Percentiles rank a stretch among this genome's conserved stretches.
These are phyloP conservation scores for Lemur catta DNA, from an alignment of 2,797 vertebrate species.

Conservation along the genomic window DNA sequence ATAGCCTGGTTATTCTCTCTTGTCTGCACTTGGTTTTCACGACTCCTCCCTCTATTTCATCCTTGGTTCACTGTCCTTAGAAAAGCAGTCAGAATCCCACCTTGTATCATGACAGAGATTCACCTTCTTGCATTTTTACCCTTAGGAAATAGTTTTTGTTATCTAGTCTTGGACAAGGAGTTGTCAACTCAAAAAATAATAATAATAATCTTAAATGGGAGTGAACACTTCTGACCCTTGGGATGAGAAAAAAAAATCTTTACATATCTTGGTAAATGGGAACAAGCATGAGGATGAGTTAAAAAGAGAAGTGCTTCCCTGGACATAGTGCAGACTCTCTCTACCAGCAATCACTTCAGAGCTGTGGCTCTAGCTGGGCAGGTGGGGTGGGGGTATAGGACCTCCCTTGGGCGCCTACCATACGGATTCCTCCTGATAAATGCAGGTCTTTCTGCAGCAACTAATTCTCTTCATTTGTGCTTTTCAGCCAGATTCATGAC, in stretches of 20 bases:
- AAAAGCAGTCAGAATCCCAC: neutral
- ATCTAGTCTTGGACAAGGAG: neutral
- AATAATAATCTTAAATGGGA: neutral
- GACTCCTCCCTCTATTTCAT: neutral
- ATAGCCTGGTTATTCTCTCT: neutral
- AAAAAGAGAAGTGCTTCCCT: neutral
- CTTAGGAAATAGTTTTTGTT: slow-evolving; percentile 10
- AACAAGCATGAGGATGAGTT: neutral
- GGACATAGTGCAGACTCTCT: neutral
- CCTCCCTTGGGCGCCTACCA: neutral
- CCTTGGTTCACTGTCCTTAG: neutral
- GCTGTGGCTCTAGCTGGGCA: neutral
- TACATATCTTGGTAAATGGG: neutral
- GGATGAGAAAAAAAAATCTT: neutral
- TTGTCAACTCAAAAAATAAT: neutral
- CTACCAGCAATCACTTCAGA: neutral
- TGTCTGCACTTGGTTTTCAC: neutral
- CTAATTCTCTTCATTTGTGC: neutral
- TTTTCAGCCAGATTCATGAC: neutral
- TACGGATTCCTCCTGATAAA: neutral
- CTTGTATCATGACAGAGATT: neutral
- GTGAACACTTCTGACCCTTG: neutral
- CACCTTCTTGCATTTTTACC: neutral
- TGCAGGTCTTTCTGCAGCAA: neutral
- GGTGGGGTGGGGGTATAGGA: rapidly evolving